Conservation (phyloP, 2,888 invertebrate genomes). For the Torymus aiolomorphi region DNA sequence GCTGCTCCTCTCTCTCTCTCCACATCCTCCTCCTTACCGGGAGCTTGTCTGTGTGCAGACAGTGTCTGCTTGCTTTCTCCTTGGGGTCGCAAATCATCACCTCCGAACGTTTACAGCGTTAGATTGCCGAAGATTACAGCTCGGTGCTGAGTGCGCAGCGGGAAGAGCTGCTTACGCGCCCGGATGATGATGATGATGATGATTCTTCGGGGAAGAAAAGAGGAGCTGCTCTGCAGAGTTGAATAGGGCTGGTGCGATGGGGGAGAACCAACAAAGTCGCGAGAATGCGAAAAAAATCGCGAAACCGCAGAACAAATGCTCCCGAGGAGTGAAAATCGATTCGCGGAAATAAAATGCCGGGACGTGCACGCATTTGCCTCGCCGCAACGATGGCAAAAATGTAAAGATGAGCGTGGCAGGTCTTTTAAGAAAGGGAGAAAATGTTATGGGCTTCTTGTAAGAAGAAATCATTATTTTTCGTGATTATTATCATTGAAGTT, state of each 20-base stretch:
- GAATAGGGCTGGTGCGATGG: neutral
- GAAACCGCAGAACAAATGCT: constrained; percentile 42
- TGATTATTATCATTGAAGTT: too few species aligned
- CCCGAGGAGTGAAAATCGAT: constrained; percentile 33
- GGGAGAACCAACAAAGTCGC: constrained; percentile 16
- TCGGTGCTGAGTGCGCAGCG: constrained; percentile 49
- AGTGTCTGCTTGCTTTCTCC: constrained; percentile 57
- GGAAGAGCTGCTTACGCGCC: constrained; percentile 28
- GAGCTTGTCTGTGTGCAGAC: constrained; percentile 8
- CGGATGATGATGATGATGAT: neutral
- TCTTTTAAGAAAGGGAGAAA: too few species aligned
- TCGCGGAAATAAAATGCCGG: constrained; percentile 36
- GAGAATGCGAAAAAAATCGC: constrained; percentile 17
- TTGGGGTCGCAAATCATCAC: constrained; percentile 75
- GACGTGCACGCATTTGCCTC: neutral
- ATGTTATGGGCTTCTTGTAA: too few species aligned
- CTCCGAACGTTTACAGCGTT: constrained; percentile 71
- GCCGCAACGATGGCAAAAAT: neutral
- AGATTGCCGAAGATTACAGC: constrained; percentile 74
- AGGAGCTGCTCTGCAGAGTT: neutral
- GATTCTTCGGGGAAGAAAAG: constrained; percentile 35
- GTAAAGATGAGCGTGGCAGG: too few species aligned
- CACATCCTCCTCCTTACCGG: constrained; percentile 23
- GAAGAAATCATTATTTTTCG: too few species aligned
- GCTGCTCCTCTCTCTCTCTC: constrained; percentile 55